Evolutionary conservation across 1,140 invertebrate species (phyloP).

Genomic region (Adoxophyes honmai): DNA sequence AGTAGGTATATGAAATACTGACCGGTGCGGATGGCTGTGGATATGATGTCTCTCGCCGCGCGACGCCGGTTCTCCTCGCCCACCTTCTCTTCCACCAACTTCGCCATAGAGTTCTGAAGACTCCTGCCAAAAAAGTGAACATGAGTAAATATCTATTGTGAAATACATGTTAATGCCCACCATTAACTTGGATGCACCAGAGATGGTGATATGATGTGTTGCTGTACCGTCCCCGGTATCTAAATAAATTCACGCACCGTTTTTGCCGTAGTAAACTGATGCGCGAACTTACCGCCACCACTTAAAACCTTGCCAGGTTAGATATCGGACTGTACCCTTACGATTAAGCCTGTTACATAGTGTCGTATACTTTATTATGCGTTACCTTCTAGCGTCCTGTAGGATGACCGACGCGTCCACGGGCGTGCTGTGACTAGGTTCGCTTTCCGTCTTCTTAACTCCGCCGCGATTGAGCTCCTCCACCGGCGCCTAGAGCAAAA

Average conservation of each 20-base stretch:
- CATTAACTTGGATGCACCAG: too few species aligned
- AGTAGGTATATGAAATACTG: neutral
- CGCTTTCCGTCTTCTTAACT: slow-evolving; percentile 70
- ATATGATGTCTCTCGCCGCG: slow-evolving; percentile 67
- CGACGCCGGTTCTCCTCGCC: slow-evolving; percentile 71
- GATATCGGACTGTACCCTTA: too few species aligned
- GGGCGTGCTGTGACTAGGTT: slow-evolving; percentile 46
- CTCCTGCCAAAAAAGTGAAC: slow-evolving; percentile 39
- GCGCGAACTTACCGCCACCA: too few species aligned
- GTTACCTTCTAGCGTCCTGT: slow-evolving; percentile 64
- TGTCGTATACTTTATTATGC: too few species aligned
- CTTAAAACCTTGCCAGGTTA: too few species aligned
- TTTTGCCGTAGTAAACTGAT: too few species aligned
- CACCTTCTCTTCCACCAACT: slow-evolving; percentile 70
- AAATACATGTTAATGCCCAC: neutral
- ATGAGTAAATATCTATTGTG: slow-evolving; percentile 5
- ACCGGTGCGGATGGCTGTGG: slow-evolving; percentile 66
- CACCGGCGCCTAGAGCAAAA: slow-evolving; percentile 21
- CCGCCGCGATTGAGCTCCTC: slow-evolving; percentile 45
- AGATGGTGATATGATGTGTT: too few species aligned
- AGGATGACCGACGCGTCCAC: slow-evolving; percentile 58
- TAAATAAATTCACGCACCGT: too few species aligned
- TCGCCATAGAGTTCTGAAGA: slow-evolving; percentile 70
- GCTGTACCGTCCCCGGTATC: too few species aligned
- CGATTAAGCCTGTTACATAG: too few species aligned